phyloP scores from a whole-genome alignment of 1,140 invertebrate genomes.

The Muscidifurax raptorellus region DNA sequence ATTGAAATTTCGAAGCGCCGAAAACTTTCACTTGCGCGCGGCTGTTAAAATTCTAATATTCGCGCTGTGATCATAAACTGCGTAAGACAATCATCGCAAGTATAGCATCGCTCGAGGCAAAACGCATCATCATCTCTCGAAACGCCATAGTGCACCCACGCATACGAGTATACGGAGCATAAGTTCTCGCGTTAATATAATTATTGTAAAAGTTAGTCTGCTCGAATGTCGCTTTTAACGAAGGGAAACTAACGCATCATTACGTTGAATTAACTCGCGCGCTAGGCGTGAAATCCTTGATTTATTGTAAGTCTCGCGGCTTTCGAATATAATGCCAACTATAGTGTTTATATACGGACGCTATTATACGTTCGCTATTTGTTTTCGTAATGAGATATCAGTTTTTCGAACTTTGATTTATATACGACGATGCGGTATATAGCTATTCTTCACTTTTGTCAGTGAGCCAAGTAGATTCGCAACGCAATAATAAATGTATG shows the following conservation, averaged over 20 bases:
- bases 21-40: neutral
- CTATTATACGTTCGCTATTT: too few species aligned
- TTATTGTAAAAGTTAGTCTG: too few species aligned
- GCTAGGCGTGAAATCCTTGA: neutral
- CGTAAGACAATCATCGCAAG: conserved; percentile 19
- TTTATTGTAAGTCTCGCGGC: neutral
- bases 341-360: too few species aligned
- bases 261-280: conserved; percentile 22
- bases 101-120: neutral
- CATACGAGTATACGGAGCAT: neutral
- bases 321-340: too few species aligned
- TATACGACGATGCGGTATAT: too few species aligned
- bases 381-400: too few species aligned
- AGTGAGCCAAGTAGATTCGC: too few species aligned
- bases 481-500: too few species aligned
- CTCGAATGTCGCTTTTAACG: neutral
- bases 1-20: neutral
- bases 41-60: conserved; percentile 27
- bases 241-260: neutral
- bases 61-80: neutral
- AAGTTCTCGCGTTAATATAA: conserved; percentile 18
- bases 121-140: neutral
- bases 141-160: too few species aligned
- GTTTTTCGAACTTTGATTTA: too few species aligned
- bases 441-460: too few species aligned